Percentiles rank a stretch among this genome's conserved stretches.
These are phyloP conservation scores for Psix sp. DNA, from an alignment of 1,140 invertebrate species.

Conservation along the genomic window DNA sequence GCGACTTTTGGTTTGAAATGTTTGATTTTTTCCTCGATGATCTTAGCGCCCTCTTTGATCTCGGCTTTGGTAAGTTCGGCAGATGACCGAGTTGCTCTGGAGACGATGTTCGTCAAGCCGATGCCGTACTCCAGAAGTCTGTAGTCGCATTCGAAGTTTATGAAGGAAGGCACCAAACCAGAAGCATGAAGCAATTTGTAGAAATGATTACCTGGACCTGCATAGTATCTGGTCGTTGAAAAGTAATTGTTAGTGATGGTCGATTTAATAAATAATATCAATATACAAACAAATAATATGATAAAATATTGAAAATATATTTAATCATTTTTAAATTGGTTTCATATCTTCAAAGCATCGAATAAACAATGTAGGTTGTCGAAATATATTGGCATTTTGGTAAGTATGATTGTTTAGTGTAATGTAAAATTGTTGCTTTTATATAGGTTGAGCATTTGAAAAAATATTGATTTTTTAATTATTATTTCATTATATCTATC, in stretches of 20 bases:
- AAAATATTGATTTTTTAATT: no score
- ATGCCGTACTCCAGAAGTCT: constrained; percentile 68
- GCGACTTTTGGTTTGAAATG: constrained; percentile 72
- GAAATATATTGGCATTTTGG: no score
- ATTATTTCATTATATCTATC: no score
- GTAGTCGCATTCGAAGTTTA: constrained; percentile 70
- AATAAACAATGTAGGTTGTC: no score
- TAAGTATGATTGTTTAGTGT: no score
- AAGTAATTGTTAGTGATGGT: constrained; percentile 3
- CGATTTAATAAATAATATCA: not conserved
- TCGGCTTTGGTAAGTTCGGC: constrained; percentile 69
- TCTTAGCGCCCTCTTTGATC: constrained; percentile 67
- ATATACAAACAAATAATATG: not conserved
- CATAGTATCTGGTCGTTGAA: constrained; percentile 74
- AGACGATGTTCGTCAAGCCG: constrained; percentile 73
- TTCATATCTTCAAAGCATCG: no score
- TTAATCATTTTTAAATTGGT: no score
- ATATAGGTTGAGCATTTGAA: no score
- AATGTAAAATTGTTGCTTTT: no score
- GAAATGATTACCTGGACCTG: constrained; percentile 75
- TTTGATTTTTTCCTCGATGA: constrained; percentile 67
- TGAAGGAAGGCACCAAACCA: constrained; percentile 59
- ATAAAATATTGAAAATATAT: no score
- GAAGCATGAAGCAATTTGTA: constrained; percentile 72
- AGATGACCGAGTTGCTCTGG: constrained; percentile 71